These are phyloP conservation scores for Sinelater perroti DNA, from an alignment of 2,888 invertebrate species.

Conservation along the genomic window DNA sequence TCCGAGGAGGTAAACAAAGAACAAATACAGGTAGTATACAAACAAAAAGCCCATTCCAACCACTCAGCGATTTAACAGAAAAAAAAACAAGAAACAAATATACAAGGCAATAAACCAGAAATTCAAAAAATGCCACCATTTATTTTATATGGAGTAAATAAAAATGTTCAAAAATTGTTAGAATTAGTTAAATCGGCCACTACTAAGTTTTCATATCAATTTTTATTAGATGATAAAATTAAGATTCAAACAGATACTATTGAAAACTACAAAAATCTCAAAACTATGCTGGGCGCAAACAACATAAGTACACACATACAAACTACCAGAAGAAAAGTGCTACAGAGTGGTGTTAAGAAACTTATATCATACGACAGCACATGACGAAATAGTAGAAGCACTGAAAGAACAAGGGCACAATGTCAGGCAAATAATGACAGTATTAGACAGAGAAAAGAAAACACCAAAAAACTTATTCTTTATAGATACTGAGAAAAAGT, in stretches of 20 bases:
- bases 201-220: no score
- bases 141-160: no score
- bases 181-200: no score
- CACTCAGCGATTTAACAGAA: no score
- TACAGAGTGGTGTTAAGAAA: not conserved
- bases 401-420: not conserved
- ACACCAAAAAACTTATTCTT: slow-evolving; percentile 1
- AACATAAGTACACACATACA: slow-evolving; percentile 7
- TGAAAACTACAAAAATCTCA: slow-evolving; percentile 2
- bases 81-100: no score
- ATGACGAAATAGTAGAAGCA: not conserved
- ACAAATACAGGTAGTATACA: no score
- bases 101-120: no score
- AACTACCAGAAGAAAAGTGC: slow-evolving; percentile 2
- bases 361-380: not conserved
- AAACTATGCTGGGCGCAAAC: not conserved
- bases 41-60: no score
- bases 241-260: not conserved
- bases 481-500: not conserved
- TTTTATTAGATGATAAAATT: not conserved
- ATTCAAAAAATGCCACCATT: no score
- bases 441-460: not conserved
- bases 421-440: not conserved
- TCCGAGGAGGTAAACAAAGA: no score
- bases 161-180: no score